phyloP scores from a whole-genome alignment of 1,140 invertebrate species.

The Saccostrea echinata region DNA sequence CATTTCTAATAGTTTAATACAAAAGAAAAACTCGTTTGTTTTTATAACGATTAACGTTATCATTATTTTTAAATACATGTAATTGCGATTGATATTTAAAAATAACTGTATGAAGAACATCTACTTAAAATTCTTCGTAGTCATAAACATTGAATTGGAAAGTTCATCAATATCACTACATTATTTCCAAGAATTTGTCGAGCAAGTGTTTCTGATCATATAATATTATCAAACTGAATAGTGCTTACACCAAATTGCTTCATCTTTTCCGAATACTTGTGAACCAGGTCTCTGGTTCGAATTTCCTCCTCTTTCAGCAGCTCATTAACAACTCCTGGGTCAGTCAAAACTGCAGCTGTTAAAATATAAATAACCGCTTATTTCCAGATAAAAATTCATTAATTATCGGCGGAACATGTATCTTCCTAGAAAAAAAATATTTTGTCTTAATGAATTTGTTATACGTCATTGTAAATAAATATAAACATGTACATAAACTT shows the following conservation, averaged over 20 bases:
- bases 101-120: not conserved
- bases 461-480: too few relatives aligned
- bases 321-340: constrained; percentile 15
- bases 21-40: too few relatives aligned
- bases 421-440: too few relatives aligned
- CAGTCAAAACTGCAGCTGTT: constrained; percentile 27
- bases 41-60: too few relatives aligned
- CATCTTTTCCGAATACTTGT: constrained; percentile 40
- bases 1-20: too few relatives aligned
- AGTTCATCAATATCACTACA: not conserved
- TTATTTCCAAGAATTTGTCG: too few relatives aligned
- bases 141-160: not conserved
- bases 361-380: too few relatives aligned
- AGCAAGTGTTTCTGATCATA: not conserved
- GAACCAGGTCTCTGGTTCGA: constrained; percentile 20
- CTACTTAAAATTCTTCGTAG: not conserved
- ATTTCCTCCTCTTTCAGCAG: constrained; percentile 39
- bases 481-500: too few relatives aligned
- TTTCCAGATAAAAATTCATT: too few relatives aligned
- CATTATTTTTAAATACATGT: too few relatives aligned
- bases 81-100: not conserved
- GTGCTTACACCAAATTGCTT: constrained; percentile 33
- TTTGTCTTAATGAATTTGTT: too few relatives aligned
- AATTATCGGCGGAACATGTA: too few relatives aligned
- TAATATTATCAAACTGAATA: not conserved